Conservation (phyloP, 2,888 invertebrate species). For the Eretmocerus hayati region DNA sequence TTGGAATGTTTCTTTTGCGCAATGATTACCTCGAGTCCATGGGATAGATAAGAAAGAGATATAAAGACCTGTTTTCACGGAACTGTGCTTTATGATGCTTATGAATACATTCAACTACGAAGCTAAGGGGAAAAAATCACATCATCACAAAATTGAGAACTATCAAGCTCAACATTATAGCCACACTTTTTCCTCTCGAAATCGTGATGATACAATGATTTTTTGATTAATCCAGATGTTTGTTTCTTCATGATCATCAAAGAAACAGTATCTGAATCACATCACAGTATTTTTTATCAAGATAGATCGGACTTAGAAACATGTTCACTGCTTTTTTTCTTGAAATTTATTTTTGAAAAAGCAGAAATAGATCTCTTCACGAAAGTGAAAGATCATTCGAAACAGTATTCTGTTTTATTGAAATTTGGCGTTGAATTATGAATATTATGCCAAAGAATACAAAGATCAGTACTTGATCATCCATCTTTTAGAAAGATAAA, state of each 20-base stretch:
- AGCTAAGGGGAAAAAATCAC: constrained; percentile 42
- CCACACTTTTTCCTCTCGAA: constrained; percentile 19
- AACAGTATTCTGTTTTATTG: no score
- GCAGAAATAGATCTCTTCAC: no score
- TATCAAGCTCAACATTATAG: constrained; percentile 31
- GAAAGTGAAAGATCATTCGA: no score
- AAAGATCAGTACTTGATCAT: no score
- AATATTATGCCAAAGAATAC: no score
- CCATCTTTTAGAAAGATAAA: no score
- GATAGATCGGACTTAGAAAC: constrained; percentile 15
- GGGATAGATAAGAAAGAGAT: constrained; percentile 32
- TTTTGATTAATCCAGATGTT: neutral
- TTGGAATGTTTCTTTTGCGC: constrained; percentile 16
- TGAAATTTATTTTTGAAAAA: no score
- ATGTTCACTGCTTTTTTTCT: no score
- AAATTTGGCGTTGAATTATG: no score
- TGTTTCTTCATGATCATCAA: neutral
- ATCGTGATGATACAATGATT: constrained; percentile 10
- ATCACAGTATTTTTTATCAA: constrained; percentile 18
- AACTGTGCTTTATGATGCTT: constrained; percentile 40
- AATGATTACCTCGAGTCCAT: constrained; percentile 24
- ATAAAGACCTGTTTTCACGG: constrained; percentile 35
- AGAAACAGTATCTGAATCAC: neutral
- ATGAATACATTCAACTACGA: constrained; percentile 41
- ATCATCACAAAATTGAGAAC: constrained; percentile 35